These are phyloP conservation scores for Narcine bancroftii DNA, from an alignment of 2,113 vertebrate species.

Conservation along the genomic window DNA sequence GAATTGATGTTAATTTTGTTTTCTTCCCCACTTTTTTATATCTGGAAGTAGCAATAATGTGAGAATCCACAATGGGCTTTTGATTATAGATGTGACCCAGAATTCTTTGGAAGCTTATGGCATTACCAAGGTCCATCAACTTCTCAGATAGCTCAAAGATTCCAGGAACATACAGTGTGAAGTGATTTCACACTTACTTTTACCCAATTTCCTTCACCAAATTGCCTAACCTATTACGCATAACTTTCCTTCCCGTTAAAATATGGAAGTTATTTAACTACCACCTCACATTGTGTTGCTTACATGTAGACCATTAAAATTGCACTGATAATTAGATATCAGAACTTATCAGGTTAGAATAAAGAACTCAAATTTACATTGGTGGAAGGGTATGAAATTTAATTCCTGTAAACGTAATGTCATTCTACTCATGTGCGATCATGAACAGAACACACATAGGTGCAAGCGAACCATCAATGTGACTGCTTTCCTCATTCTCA, in stretches of 20 bases:
- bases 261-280: background rate
- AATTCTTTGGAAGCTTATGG: background rate
- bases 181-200: background rate
- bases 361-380: background rate
- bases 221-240: background rate
- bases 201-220: background rate
- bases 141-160: background rate
- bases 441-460: no score
- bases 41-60: background rate
- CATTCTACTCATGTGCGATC: no score
- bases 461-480: no score
- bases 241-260: background rate
- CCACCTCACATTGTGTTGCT: background rate
- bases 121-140: background rate
- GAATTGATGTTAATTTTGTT: background rate
- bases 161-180: no score
- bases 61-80: background rate
- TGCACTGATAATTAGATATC: background rate
- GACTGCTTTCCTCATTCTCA: no score
- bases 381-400: no score
- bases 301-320: background rate
- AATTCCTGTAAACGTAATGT: no score
- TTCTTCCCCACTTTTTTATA: background rate
- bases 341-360: background rate
- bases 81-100: background rate